These are phyloP conservation scores for Forficula auricularia DNA, from an alignment of 1,140 invertebrate genomes.

Conservation along the genomic window DNA sequence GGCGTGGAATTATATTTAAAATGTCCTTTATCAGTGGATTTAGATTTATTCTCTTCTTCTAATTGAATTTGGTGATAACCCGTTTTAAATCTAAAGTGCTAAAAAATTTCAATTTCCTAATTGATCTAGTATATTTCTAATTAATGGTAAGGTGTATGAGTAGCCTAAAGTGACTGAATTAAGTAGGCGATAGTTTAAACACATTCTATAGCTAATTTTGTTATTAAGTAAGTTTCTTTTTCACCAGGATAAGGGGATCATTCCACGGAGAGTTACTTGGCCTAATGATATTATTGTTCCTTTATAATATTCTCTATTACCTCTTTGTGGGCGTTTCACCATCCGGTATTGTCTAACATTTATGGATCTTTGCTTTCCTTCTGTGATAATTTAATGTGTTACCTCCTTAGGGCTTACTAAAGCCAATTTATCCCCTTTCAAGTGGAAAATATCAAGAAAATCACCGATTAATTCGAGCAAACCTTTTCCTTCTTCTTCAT, in stretches of 20 bases:
- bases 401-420: neutral
- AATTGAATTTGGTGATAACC: slow-evolving; percentile 20
- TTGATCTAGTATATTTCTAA: slow-evolving; percentile 23
- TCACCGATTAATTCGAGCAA: neutral
- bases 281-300: slow-evolving; percentile 7
- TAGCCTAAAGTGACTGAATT: slow-evolving; percentile 24
- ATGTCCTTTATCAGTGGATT: slow-evolving; percentile 20
- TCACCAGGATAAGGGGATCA: slow-evolving; percentile 4
- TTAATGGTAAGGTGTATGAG: slow-evolving; percentile 25
- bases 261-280: neutral
- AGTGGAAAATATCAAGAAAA: slow-evolving; percentile 8
- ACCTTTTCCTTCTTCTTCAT: slow-evolving; percentile 2
- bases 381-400: neutral
- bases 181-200: slow-evolving; percentile 24
- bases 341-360: slow-evolving; percentile 1
- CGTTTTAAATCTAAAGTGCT: slow-evolving; percentile 20
- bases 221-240: slow-evolving; percentile 7
- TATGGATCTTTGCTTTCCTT: neutral
- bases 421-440: slow-evolving; percentile 2
- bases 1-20: slow-evolving; percentile 21
- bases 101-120: slow-evolving; percentile 20
- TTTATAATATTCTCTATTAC: slow-evolving; percentile 2
- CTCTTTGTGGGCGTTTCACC: slow-evolving; percentile 1
- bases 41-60: slow-evolving; percentile 20
- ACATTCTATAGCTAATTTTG: slow-evolving; percentile 3